phyloP scores from a whole-genome alignment of 2,797 vertebrate species.

The Molossus alvarezi region DNA sequence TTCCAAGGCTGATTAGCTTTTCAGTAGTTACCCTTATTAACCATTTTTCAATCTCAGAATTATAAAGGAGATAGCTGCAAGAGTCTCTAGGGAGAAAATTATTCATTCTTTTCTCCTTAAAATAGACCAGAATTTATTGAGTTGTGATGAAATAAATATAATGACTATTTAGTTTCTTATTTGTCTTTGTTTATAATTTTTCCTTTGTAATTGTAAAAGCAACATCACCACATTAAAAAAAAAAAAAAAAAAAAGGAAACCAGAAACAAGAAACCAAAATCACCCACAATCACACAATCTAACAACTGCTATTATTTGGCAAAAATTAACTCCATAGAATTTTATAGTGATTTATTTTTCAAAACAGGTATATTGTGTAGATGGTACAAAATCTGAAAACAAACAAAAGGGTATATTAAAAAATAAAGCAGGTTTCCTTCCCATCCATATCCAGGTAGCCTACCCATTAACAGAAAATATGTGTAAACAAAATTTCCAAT shows the following conservation, averaged over 20 bases:
- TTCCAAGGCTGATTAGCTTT: constrained; percentile 66
- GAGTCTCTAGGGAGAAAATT: constrained; percentile 5
- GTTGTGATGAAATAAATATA: constrained; percentile 60
- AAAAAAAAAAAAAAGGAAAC: neutral
- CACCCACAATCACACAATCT: neutral
- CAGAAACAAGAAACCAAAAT: constrained; percentile 41
- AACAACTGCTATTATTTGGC: neutral
- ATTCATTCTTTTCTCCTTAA: constrained; percentile 44
- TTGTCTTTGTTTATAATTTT: constrained; percentile 62
- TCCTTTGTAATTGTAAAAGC: constrained; percentile 57
- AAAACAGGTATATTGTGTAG: neutral
- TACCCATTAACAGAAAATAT: neutral
- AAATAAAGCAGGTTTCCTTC: constrained; percentile 22
- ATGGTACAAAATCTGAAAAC: constrained; percentile 60
- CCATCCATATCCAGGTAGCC: neutral
- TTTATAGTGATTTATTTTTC: constrained; percentile 33
- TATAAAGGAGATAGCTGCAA: constrained; percentile 25
- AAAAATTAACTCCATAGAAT: constrained; percentile 20
- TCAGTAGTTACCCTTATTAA: constrained; percentile 70
- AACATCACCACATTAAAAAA: constrained; percentile 2
- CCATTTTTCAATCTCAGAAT: constrained; percentile 64
- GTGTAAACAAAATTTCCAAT: neutral
- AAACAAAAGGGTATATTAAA: neutral
- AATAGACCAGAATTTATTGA: constrained; percentile 56
- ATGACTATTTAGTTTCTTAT: constrained; percentile 46